Base-by-base conservation (phyloP, 1,140 invertebrate genomes). In the Leptinotarsa defecta region DNA sequence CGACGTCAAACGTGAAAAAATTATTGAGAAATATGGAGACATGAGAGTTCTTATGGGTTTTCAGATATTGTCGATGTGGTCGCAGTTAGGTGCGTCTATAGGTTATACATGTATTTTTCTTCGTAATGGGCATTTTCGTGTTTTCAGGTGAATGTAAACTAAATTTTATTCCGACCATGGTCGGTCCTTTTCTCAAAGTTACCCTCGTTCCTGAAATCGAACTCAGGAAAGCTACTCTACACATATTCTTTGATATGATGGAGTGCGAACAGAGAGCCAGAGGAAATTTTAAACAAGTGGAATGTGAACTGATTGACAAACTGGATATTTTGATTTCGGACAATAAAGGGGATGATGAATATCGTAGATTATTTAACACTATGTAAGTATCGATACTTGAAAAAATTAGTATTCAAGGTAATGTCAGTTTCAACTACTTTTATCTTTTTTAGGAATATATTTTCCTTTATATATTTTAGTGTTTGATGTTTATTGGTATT, bases 181-280 rank as follows among this genome's bases (percentile, higher is more conserved):
- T 99, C 11, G 96, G 96, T 3, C 95, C 96, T 0, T 93, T 99
- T 81, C 87, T 99, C 15, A 96, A 99, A 87, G 95, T 99, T 19
- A 86, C 96, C 0, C 86, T 98, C 20, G 95, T 98, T 20, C 95
- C 95, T 1, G 95, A 98, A 83, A 90, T 90, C 74, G 93, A 95
- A 80, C 84, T 99, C 19, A 88, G 97, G 6, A 94, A 96, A 82
- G 94, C 95, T 0, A 98, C 96, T 0, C 88, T 99, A 19, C 94
- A 95, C 13, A 96, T 98, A 43, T 96, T 99, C 81, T 98, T 98
- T 83, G 96, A 98, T 83, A 96, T 99, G 92, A 97, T 99, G 94
- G 94, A 97, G 77, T 95, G 93, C 83, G 97, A 99, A 83, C 92
- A 96, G 75, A 89, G 91, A 76, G 89, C 91, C 5, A 90, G 92